Conservation (phyloP, 2,888 invertebrate genomes). For the Troides oblongomaculatus region DNA sequence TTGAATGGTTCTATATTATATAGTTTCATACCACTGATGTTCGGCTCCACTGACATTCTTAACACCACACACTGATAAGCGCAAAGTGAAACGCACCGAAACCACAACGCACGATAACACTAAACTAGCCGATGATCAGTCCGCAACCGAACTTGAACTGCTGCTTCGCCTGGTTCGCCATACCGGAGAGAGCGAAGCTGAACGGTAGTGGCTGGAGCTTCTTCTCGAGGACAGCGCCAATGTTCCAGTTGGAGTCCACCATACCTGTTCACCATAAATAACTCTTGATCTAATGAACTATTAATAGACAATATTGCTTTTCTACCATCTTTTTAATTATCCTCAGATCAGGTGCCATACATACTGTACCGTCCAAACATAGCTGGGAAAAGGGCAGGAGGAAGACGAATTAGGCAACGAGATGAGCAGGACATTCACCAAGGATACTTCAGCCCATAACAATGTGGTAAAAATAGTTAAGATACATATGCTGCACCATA, state of each 20-base stretch:
- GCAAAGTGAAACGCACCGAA: slow-evolving; percentile 7
- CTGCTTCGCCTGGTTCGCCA: slow-evolving; percentile 95
- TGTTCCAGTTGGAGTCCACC: slow-evolving; percentile 95
- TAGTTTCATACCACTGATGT: slow-evolving; percentile 8
- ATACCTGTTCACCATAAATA: slow-evolving; percentile 81
- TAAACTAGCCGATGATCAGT: slow-evolving; percentile 90
- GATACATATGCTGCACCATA: too few species aligned
- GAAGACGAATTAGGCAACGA: too few species aligned
- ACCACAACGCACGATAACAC: slow-evolving; percentile 23
- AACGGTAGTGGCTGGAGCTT: slow-evolving; percentile 95
- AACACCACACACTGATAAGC: slow-evolving; percentile 13
- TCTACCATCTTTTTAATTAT: too few species aligned
- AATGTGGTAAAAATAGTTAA: too few species aligned
- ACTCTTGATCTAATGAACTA: too few species aligned
- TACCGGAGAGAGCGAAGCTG: slow-evolving; percentile 94
- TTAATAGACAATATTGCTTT: too few species aligned
- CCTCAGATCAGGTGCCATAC: too few species aligned
- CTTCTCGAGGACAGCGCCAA: slow-evolving; percentile 96
- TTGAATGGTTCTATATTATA: not conserved
- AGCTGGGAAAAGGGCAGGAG: too few species aligned
- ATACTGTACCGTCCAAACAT: too few species aligned
- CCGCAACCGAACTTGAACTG: slow-evolving; percentile 97
- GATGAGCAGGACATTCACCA: too few species aligned
- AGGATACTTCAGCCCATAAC: too few species aligned
- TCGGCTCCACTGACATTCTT: slow-evolving; percentile 2